Base-by-base conservation (phyloP, 2,797 vertebrate genomes). In the Schizopygopsis pylzovi region DNA sequence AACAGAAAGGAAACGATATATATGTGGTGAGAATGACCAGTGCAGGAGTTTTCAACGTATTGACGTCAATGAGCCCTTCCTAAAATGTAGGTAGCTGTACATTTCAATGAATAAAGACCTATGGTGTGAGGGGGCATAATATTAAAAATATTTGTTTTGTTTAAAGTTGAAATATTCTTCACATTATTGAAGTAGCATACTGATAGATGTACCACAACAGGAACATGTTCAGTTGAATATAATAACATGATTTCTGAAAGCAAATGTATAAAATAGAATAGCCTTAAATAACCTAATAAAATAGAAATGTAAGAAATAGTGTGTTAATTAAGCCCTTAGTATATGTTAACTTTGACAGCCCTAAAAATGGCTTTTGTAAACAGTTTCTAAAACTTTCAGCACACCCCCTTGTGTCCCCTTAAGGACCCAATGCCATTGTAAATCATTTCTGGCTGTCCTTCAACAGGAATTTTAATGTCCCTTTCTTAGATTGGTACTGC, bases 1-100 rank as follows among this genome's bases (percentile, higher is more conserved):
- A 84, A 85, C 85, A 87, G 87, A 88, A 82, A 90, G 52, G 61
- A 68, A 83, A 88, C 10, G 18, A 52, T 6, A n/a, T 56, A 25
- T 33, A 33, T 47, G 16, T 28, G 39, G 18, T 28, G 77, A 79
- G 39, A 79, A 63, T 39, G n/a, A 63, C 39, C 56, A 63, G 56
- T 20, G 39, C 56, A 28, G 49, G 11, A 12, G 49, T 22, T 77
- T 77, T 79, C 9, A 18, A 77, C 49, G 15, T 28, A 1, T 18
- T 63, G 39, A 63, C 39, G 39, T 25, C 22, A 78, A 25, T 39
- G n/a, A 61, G 8, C 54, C 22, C 37, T 43, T 39, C 52, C 33
- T 61, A 45, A 61, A 79, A 28, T 43, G n/a, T 18, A 79, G n/a
- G 15, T 22, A 77, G 11, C 28, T 76, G 25, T 37, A 37, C 0